These are phyloP conservation scores for Rosalia funebris DNA, from an alignment of 2,888 invertebrate species.

Conservation along the genomic window DNA sequence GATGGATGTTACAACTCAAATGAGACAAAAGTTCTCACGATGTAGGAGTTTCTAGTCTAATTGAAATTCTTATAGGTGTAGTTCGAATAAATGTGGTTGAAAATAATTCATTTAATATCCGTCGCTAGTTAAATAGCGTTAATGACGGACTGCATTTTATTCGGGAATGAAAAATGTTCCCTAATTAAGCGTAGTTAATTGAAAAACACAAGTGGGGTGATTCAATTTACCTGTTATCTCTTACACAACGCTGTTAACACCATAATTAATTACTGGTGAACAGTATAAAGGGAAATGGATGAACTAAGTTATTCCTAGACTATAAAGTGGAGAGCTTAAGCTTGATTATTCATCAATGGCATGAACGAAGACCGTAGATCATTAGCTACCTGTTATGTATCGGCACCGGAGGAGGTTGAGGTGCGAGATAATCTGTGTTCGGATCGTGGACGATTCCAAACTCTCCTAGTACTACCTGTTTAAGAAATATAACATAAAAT, in stretches of 20 bases:
- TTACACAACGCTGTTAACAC: slow-evolving; percentile 21
- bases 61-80: not conserved
- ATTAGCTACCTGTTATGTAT: slow-evolving; percentile 34
- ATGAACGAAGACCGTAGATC: slow-evolving; percentile 26
- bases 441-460: slow-evolving; percentile 19
- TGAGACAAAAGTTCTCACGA: not conserved
- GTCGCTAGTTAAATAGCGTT: not conserved
- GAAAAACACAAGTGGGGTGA: slow-evolving; percentile 24
- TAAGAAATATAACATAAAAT: no score
- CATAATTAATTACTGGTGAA: slow-evolving; percentile 27
- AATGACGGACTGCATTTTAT: not conserved
- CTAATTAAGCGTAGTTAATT: slow-evolving; percentile 20
- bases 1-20: no score
- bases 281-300: slow-evolving; percentile 28
- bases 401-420: slow-evolving; percentile 28
- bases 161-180: slow-evolving; percentile 11
- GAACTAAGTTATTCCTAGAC: slow-evolving; percentile 26
- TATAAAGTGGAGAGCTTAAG: slow-evolving; percentile 26
- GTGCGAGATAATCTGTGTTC: slow-evolving; percentile 21
- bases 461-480: no score
- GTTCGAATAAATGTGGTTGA: not conserved
- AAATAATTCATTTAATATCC: not conserved
- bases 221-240: slow-evolving; percentile 27
- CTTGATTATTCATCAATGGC: slow-evolving; percentile 28
- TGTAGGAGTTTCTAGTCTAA: not conserved